Percentiles rank a stretch among this genome's conserved stretches.
These are phyloP conservation scores for Emydoidea blandingii DNA, from an alignment of 2,797 vertebrate genomes.

Conservation along the genomic window DNA sequence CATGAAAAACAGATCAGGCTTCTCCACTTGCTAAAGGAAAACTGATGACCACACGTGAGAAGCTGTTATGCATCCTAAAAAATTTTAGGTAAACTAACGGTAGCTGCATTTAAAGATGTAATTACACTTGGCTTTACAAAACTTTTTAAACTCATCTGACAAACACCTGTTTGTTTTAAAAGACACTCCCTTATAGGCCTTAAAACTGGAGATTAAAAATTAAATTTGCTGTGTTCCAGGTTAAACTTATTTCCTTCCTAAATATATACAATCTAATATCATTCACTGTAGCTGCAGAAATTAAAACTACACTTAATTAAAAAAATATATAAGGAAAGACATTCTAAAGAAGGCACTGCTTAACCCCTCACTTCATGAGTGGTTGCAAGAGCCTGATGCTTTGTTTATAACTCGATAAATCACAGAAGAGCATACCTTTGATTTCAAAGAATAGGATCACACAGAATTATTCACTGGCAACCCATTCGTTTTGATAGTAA, in stretches of 20 bases:
- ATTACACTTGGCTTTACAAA: neutral
- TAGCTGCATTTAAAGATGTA: neutral
- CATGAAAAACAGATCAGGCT: neutral
- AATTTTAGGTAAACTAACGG: neutral
- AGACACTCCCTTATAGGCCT: neutral
- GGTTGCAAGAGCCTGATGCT: neutral
- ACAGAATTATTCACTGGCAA: neutral
- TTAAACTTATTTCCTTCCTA: neutral
- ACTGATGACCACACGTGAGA: fast-evolving
- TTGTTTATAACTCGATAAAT: neutral
- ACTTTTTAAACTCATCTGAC: neutral
- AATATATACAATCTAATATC: fast-evolving
- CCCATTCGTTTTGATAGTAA: neutral
- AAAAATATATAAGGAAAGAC: neutral
- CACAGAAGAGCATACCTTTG: neutral
- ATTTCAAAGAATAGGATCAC: neutral
- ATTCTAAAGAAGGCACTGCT: neutral
- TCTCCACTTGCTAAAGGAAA: neutral
- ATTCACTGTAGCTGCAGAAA: neutral
- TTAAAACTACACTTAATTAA: neutral
- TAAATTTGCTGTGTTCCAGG: neutral
- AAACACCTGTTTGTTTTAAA: neutral
- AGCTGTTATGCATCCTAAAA: neutral
- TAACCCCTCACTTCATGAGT: neutral
- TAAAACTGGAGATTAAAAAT: neutral